Conservation (phyloP, 2,888 invertebrate genomes). For the Chloromyia formosa region DNA sequence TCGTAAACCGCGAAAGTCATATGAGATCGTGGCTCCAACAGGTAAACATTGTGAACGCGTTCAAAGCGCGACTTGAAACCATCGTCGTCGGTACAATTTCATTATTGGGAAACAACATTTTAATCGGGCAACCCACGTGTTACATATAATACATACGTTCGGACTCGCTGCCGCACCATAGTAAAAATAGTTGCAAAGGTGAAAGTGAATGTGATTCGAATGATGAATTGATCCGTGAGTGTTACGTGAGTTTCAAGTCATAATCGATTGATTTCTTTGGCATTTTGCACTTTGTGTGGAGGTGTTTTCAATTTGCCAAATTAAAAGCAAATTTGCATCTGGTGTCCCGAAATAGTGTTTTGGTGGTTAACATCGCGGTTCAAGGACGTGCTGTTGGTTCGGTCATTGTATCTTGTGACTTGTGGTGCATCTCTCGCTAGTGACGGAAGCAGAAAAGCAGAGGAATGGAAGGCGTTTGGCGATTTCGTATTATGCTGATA, state of each 20-base stretch:
- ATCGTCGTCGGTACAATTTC: background rate
- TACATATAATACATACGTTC: background rate
- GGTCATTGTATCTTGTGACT: slow-evolving; percentile 1
- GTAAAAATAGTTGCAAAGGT: background rate
- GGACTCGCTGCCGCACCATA: background rate
- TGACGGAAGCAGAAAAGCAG: background rate
- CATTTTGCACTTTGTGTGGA: background rate
- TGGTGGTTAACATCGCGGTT: background rate
- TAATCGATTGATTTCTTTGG: background rate
- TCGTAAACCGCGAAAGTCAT: slow-evolving; percentile 25
- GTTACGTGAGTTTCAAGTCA: slow-evolving; percentile 6
- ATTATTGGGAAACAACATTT: slow-evolving; percentile 16
- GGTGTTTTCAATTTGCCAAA: background rate
- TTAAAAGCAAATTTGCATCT: background rate
- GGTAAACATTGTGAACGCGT: background rate
- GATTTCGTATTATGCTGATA: slow-evolving; percentile 62
- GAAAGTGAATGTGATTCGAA: slow-evolving; percentile 19
- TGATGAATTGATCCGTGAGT: background rate
- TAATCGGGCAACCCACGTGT: background rate
- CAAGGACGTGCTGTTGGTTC: slow-evolving; percentile 10
- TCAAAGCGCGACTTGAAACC: background rate
- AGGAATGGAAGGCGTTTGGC: slow-evolving; percentile 62
- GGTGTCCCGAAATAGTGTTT: background rate
- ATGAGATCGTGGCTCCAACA: slow-evolving; percentile 9
- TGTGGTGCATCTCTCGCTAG: background rate